A percentile compares a stretch with the other conserved stretches of the same genome.
phyloP scores from a whole-genome alignment of 2,113 vertebrate genomes.

The Gnathonemus longibarbis region DNA sequence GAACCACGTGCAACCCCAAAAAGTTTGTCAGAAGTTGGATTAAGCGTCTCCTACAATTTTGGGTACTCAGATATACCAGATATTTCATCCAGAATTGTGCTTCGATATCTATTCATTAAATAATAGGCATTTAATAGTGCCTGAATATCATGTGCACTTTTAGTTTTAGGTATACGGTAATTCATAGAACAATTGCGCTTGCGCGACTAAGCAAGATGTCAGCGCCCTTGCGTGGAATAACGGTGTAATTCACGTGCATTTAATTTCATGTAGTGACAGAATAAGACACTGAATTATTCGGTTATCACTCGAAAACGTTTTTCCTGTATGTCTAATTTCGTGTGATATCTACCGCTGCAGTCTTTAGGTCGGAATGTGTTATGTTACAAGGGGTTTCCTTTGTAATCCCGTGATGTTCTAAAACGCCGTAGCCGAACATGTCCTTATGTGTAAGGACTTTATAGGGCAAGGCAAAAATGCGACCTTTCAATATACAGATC shows the following conservation, averaged over 20 bases:
- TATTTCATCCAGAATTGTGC: not conserved
- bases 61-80: not conserved
- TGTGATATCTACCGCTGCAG: not conserved
- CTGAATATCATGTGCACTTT: not conserved
- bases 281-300: slow-evolving; percentile 26
- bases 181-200: slow-evolving; percentile 12
- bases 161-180: not conserved
- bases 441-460: not conserved
- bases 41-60: not conserved
- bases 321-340: not conserved
- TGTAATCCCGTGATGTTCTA: not conserved
- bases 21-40: not conserved
- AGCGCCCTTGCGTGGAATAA: slow-evolving; percentile 30
- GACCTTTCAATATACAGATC: not conserved
- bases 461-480: not conserved
- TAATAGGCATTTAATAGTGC: not conserved
- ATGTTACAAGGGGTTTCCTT: not conserved
- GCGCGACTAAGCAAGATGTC: slow-evolving; percentile 42
- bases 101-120: not conserved
- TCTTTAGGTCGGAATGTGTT: not conserved
- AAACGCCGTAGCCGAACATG: not conserved
- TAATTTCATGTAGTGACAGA: no score
- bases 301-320: not conserved
- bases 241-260: not conserved
- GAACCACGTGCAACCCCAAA: no score